Evolutionary conservation across 2,113 vertebrate genomes (phyloP).

Genomic region (Elgaria multicarinata): DNA sequence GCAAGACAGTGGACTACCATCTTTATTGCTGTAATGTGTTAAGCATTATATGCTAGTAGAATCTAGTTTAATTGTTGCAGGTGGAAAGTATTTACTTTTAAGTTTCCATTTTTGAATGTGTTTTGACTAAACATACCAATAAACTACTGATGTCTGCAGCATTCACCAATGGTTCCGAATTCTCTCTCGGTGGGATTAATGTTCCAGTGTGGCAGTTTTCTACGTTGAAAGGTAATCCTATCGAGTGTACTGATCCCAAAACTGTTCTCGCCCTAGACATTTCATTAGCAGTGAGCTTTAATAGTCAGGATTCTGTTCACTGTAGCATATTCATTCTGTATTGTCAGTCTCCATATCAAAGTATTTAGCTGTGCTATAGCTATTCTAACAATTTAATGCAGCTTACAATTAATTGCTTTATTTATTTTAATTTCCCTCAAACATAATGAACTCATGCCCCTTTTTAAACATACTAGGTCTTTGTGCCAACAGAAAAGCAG

Average conservation of each 20-base stretch:
- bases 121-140: conserved; percentile 97
- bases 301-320: background rate
- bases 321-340: background rate
- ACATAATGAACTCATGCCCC: background rate
- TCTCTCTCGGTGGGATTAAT: conserved; percentile 66
- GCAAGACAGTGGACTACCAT: conserved; percentile 86
- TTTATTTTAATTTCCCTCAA: background rate
- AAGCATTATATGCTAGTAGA: conserved; percentile 89
- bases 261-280: background rate
- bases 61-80: conserved; percentile 87
- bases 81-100: conserved; percentile 84
- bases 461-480: background rate
- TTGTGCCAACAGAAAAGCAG: background rate
- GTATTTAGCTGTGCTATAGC: background rate
- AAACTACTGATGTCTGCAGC: conserved; percentile 99
- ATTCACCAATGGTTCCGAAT: conserved; percentile 81
- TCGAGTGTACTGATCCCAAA: background rate
- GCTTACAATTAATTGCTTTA: background rate
- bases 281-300: background rate
- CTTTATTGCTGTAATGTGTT: conserved; percentile 88
- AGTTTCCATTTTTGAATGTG: conserved; percentile 93
- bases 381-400: background rate
- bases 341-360: background rate
- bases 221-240: background rate
- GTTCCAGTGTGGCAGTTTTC: background rate